Conservation (phyloP, 2,888 invertebrate genomes). For the Bellardia bayeri region DNA sequence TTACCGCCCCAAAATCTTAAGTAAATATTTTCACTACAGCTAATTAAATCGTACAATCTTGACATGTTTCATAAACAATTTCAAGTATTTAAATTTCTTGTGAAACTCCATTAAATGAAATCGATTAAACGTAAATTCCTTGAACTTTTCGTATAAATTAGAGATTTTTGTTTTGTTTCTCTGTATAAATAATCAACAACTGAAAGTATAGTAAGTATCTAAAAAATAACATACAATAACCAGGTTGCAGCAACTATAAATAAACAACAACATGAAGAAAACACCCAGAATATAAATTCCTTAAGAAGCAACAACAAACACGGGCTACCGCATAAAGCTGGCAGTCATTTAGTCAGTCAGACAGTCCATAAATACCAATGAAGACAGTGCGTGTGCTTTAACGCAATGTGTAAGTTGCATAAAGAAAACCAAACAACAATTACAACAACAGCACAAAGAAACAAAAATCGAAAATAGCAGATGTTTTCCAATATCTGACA, state of each 20-base stretch:
- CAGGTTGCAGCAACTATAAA: conserved; percentile 29
- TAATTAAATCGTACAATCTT: conserved; percentile 2
- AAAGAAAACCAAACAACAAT: not conserved
- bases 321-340: conserved; percentile 19
- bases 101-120: not conserved
- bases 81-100: not conserved
- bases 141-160: not conserved
- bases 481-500: conserved; percentile 64
- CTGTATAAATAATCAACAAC: conserved; percentile 17
- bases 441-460: not conserved
- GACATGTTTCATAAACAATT: conserved; percentile 12
- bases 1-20: not conserved
- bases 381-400: conserved; percentile 40
- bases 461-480: conserved; percentile 52
- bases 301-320: conserved; percentile 10
- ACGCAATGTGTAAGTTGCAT: conserved; percentile 19
- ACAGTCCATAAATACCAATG: conserved; percentile 5
- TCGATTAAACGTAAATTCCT: not conserved
- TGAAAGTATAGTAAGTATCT: conserved; percentile 19
- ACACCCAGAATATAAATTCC: conserved; percentile 20
- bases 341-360: not conserved
- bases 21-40: conserved; percentile 20
- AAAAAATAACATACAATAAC: conserved; percentile 21
- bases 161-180: not conserved
- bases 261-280: conserved; percentile 3